Conservation (phyloP, 2,113 vertebrate species). For the Microcebus lehilahytsara region DNA sequence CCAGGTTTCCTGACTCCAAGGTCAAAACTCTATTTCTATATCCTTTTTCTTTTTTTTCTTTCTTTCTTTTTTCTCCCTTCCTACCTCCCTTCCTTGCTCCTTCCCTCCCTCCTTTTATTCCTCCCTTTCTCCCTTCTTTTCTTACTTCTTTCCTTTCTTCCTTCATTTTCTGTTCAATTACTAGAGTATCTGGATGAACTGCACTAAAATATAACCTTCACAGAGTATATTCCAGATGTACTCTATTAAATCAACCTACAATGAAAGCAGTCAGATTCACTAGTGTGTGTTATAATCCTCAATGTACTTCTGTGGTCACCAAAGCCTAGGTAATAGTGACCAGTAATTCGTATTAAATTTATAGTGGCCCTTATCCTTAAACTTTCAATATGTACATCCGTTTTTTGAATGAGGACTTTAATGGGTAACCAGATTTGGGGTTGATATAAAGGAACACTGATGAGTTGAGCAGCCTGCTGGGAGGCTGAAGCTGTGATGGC, state of each 20-base stretch:
- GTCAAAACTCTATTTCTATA: background rate
- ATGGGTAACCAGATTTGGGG: background rate
- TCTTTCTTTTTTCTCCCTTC: background rate
- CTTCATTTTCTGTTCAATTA: background rate
- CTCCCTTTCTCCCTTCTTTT: background rate
- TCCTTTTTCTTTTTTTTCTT: background rate
- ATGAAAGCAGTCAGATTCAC: background rate
- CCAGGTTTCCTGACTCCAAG: background rate
- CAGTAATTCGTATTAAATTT: background rate
- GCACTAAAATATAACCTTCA: background rate
- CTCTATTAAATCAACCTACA: background rate
- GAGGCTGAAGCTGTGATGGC: background rate
- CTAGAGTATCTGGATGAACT: background rate
- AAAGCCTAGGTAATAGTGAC: background rate
- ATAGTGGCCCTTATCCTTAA: background rate
- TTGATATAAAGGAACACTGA: background rate
- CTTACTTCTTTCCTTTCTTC: background rate
- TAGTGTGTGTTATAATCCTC: background rate
- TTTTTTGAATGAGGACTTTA: background rate
- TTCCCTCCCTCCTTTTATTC: fast-evolving
- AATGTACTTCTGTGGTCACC: background rate
- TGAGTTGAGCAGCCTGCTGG: background rate
- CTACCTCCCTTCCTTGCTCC: fast-evolving
- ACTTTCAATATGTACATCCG: background rate
- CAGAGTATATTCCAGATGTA: background rate